phyloP scores from a whole-genome alignment of 2,113 vertebrate genomes.

The Brachyhypopomus gauderio region DNA sequence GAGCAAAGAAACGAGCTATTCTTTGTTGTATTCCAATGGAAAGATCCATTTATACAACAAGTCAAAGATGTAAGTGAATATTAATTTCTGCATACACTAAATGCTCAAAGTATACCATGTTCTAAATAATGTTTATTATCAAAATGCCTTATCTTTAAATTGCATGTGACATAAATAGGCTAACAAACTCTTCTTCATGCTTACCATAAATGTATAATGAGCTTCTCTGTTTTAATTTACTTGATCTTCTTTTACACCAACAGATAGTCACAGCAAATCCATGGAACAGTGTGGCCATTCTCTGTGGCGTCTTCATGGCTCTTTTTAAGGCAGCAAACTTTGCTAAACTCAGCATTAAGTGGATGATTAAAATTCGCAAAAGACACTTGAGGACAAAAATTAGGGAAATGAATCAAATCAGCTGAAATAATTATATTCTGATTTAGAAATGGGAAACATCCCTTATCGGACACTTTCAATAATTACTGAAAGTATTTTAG shows the following conservation, averaged over 20 bases:
- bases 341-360: conserved; percentile 89
- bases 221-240: conserved; percentile 2
- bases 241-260: conserved; percentile 48
- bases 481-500: conserved; percentile 13
- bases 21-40: conserved; percentile 96
- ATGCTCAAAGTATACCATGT: not conserved
- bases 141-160: not conserved
- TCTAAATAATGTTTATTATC: too few species aligned
- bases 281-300: conserved; percentile 91
- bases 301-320: conserved; percentile 94
- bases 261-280: conserved; percentile 96
- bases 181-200: not conserved
- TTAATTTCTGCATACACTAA: not conserved
- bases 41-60: conserved; percentile 92
- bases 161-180: not conserved
- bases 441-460: not conserved
- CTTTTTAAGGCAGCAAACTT: conserved; percentile 97
- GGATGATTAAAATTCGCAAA: conserved; percentile 92
- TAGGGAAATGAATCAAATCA: conserved; percentile 81
- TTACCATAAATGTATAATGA: not conserved
- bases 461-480: not conserved
- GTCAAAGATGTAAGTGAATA: conserved; percentile 84
- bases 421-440: conserved; percentile 64
- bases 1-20: conserved; percentile 83
- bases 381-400: conserved; percentile 82